phyloP scores from a whole-genome alignment of 2,113 vertebrate species.

The Capreolus pygargus region DNA sequence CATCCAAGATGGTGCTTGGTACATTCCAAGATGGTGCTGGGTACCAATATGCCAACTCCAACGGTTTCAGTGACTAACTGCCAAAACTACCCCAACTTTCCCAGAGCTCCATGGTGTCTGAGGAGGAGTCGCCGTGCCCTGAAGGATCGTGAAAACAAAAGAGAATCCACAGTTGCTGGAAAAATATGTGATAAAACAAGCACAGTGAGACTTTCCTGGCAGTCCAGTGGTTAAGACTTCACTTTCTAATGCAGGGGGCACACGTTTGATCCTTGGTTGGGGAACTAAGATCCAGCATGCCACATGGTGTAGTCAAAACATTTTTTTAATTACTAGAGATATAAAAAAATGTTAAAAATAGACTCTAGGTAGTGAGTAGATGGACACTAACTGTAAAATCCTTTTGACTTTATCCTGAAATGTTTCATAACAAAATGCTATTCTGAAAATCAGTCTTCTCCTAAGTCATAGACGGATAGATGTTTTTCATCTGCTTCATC shows the following conservation, averaged over 20 bases:
- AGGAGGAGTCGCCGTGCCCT: neutral
- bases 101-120: neutral
- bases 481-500: neutral
- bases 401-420: neutral
- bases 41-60: neutral
- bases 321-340: neutral
- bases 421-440: neutral
- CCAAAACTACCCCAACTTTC: neutral
- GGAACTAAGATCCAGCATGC: neutral
- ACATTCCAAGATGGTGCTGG: neutral
- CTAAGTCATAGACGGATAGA: neutral
- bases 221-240: neutral
- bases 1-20: accelerated
- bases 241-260: neutral
- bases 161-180: neutral
- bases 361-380: neutral
- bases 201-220: neutral
- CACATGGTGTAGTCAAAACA: neutral
- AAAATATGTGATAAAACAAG: neutral
- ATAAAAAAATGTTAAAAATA: neutral
- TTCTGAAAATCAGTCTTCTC: neutral
- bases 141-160: neutral
- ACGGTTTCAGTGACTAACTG: neutral
- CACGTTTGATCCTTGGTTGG: neutral
- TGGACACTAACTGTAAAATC: neutral